Base-by-base conservation (phyloP, 2,888 invertebrate species). In the Uropetala carovei region DNA sequence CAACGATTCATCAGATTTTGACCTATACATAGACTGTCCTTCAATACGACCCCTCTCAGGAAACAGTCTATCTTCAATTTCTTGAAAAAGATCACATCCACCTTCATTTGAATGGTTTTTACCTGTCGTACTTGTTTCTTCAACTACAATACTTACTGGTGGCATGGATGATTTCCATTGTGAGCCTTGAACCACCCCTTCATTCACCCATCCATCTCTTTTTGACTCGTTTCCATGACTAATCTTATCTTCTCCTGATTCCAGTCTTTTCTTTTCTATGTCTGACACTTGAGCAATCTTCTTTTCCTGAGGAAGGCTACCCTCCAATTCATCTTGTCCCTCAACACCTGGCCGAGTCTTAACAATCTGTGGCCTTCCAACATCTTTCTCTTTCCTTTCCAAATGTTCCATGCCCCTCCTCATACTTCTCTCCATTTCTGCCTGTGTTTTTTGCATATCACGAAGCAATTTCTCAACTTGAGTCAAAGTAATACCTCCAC, bases 391-490 rank as follows among this genome's bases (percentile, higher is more conserved):
- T 43, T 43, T n/a, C 60, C 43, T 68, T 43, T 10, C 13, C 43
- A 89, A 43, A 11, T 68, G 27, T 8, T 43, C 43, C 89, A 27
- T 89, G 0, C 89, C 89, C 18, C 83, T 83, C n/a, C 89, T 64
- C 89, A 89, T 89, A 43, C 89, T 89, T 30, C 64, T 43, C 43
- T 89, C 89, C 89, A 89, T 89, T 64, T 89, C 89, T 18, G 59
- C 43, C 64, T 89, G 89, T n/a, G 89, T 89, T 18, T 64, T 30
- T 3, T 89, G 89, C 89, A 89, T 89, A n/a, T 89, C 89, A 14
- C 43, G 64, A 9, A 89, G 64, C 64, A 89, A 56, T 64, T 43
- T 89, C 16, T 89, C 89, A 27, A 89, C 89, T 43, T 89, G 64
- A 43, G 89, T 43, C 68, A 89, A 56, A 58, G 64, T 89, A 43